Evolutionary conservation across 2,797 vertebrate species (phyloP).

Genomic region (Tadarida brasiliensis): DNA sequence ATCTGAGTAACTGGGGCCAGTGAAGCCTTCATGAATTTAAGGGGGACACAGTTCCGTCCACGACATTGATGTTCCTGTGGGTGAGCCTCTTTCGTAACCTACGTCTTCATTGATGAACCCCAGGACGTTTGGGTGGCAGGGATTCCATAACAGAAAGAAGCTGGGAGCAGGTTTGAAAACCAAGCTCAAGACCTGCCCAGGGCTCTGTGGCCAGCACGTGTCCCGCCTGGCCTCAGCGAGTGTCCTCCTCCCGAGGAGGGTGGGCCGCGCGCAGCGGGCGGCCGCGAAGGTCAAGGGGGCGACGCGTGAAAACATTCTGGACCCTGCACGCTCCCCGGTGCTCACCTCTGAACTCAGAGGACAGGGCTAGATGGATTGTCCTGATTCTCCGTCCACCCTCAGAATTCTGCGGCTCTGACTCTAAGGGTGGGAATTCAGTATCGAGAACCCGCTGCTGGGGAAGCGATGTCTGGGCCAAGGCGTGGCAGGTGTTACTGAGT

Average conservation of each 20-base stretch:
- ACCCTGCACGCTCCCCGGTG: not conserved
- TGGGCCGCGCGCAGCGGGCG: not conserved
- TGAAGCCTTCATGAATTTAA: not conserved
- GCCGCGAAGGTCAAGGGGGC: too few species aligned
- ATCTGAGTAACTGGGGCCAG: not conserved
- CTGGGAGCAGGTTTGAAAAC: not conserved
- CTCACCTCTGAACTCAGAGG: not conserved
- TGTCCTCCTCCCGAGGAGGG: not conserved
- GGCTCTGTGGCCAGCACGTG: not conserved
- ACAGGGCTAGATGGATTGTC: not conserved
- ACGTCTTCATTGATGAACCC: not conserved
- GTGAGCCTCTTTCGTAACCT: not conserved
- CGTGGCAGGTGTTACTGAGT: not conserved
- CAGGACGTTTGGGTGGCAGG: not conserved
- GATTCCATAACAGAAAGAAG: not conserved
- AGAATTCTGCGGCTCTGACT: not conserved
- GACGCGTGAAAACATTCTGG: not conserved
- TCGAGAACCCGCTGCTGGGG: not conserved
- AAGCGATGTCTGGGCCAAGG: not conserved
- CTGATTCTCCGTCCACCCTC: not conserved
- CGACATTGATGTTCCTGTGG: not conserved
- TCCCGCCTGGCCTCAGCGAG: not conserved
- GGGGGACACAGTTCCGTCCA: not conserved
- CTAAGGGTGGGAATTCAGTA: not conserved
- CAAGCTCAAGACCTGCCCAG: not conserved